Base-by-base conservation (phyloP, 2,113 vertebrate species). In the Marmota monax region DNA sequence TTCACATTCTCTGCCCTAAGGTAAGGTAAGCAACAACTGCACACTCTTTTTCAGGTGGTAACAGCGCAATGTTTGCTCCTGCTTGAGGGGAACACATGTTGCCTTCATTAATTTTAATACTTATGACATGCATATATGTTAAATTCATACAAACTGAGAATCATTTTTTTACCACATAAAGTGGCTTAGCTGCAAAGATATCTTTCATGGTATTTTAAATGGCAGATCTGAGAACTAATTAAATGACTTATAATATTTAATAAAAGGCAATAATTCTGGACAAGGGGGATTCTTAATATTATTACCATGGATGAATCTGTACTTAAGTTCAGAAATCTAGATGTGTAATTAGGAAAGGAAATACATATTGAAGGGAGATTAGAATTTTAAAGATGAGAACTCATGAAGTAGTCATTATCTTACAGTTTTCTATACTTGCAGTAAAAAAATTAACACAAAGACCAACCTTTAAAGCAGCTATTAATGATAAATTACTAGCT, bases 401-500 rank as follows among this genome's bases (percentile, higher is more conserved):
- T 13, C 20, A 94, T 0, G 39, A 82, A 95, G 48, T 1, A 92
- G 3, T 87, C 76, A 70, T 16, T 86, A 93, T 23, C 95, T 78
- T 73, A 67, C 0, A 73, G 4, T 93, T 97, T 56, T 70, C 65
- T 93, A 74, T 7, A 83, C 69, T 97, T 95, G 65, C 17, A 25
- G 84, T 78, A n/a, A n/a, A 78, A 88, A 98, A 96, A 92, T 95
- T 84, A 48, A 91, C 89, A 83, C 22, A 90, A 9, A 96, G 65
- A 92, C 82, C 63, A 98, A 94, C 78, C 65, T 25, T 95, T 90
- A 90, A 87, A 85, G 93, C 76, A 79, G 53, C 27, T 91, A 25
- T 98, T 97, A 98, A 97, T 98, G 98, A 98, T 98, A 97, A 98
- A 95, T 79, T 74, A 97, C 95, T 97, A 96, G 32, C 95, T 97